phyloP scores from a whole-genome alignment of 2,797 vertebrate species.

The Pelobates cultripes region DNA sequence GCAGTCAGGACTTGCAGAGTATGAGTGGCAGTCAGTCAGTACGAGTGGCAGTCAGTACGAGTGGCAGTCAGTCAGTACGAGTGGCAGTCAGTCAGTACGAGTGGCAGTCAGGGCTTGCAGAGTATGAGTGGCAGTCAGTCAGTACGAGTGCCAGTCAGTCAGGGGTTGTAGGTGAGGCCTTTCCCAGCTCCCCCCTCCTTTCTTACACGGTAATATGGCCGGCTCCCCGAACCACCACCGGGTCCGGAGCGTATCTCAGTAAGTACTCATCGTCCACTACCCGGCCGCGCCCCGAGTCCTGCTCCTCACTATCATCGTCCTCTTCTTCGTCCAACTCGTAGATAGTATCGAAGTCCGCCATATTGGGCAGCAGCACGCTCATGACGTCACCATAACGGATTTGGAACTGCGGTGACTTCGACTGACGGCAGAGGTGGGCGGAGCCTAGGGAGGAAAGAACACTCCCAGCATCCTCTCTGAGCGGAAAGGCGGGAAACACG shows the following conservation, averaged over 20 bases:
- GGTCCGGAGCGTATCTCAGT: slow-evolving; percentile 86
- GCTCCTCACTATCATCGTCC: slow-evolving; percentile 73
- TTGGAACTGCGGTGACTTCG: neutral
- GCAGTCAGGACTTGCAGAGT: too few species aligned
- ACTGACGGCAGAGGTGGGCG: neutral
- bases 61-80: too few species aligned
- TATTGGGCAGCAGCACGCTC: slow-evolving; percentile 93
- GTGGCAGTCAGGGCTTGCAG: too few species aligned
- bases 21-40: too few species aligned
- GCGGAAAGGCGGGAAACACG: slow-evolving; percentile 14
- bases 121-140: too few species aligned
- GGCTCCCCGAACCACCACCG: slow-evolving; percentile 91
- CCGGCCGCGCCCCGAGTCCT: slow-evolving; percentile 59
- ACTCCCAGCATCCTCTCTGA: too few species aligned
- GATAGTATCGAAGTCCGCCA: slow-evolving; percentile 99
- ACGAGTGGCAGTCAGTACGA: too few species aligned
- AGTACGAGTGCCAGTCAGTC: too few species aligned
- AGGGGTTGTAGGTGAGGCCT: neutral
- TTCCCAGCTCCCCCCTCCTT: slow-evolving; percentile 4
- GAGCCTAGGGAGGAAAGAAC: neutral
- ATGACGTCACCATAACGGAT: slow-evolving; percentile 78
- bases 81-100: too few species aligned
- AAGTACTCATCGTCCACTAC: slow-evolving; percentile 89
- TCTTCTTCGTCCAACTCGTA: slow-evolving; percentile 94
- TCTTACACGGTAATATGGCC: slow-evolving; percentile 98